phyloP scores from a whole-genome alignment of 2,888 invertebrate species.

The Lamproptera curius region DNA sequence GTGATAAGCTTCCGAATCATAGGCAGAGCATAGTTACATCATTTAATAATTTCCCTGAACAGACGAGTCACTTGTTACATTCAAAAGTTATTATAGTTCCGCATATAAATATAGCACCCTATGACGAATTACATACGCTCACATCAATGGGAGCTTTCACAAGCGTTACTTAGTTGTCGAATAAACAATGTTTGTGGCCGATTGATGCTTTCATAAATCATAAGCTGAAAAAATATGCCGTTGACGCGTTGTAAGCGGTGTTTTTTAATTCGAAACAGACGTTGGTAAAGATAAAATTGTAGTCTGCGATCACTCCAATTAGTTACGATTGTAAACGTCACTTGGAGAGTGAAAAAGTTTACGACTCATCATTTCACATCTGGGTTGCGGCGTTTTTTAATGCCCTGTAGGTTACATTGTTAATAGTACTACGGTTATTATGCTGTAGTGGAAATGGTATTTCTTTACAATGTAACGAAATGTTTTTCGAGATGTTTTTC shows the following conservation, averaged over 20 bases:
- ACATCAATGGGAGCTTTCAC: too few species aligned
- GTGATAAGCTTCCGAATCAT: too few species aligned
- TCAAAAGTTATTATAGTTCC: too few species aligned
- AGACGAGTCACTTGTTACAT: too few species aligned
- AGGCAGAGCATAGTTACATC: too few species aligned
- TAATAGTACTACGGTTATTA: too few species aligned
- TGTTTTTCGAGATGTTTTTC: too few species aligned
- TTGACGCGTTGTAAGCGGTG: slow-evolving; percentile 38
- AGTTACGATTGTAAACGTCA: slow-evolving; percentile 21
- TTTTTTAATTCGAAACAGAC: slow-evolving; percentile 58
- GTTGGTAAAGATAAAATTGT: slow-evolving; percentile 14
- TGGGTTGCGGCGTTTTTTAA: slow-evolving; percentile 5
- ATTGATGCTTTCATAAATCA: slow-evolving; percentile 46
- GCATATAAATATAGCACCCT: too few species aligned
- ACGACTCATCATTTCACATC: slow-evolving; percentile 19
- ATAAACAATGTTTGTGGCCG: slow-evolving; percentile 25
- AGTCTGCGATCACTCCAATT: slow-evolving; percentile 12
- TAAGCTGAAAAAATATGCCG: slow-evolving; percentile 34
- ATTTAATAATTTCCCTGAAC: too few species aligned
- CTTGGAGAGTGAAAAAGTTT: slow-evolving; percentile 15
- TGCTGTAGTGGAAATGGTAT: too few species aligned
- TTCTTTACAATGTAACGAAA: too few species aligned
- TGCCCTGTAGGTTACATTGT: slow-evolving; percentile 10
- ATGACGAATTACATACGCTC: too few species aligned
- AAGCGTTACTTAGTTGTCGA: slow-evolving; percentile 14